Evolutionary conservation across 2,888 invertebrate genomes (phyloP).

Genomic region (Macropis europaea): DNA sequence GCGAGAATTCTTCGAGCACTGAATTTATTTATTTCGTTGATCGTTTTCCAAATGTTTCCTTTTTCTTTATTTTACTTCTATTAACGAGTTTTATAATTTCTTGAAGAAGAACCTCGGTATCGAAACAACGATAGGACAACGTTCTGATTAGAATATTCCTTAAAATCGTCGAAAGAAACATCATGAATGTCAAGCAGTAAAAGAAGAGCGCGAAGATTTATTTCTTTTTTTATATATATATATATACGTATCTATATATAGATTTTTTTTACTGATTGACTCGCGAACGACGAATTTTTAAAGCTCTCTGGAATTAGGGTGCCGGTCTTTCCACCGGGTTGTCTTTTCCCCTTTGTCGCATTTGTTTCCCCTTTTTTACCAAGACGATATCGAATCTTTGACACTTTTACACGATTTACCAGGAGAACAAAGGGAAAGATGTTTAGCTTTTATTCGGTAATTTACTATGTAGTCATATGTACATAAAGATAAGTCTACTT

Average conservation of each 20-base stretch:
- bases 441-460: conserved; percentile 46
- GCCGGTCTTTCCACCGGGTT: conserved; percentile 24
- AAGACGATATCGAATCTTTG: conserved; percentile 32
- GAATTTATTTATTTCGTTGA: conserved; percentile 20
- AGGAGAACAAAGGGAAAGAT: conserved; percentile 12
- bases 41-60: background rate
- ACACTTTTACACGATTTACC: conserved; percentile 62
- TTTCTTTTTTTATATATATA: background rate
- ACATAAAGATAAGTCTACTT: conserved; percentile 67
- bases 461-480: conserved; percentile 69
- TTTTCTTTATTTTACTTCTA: background rate
- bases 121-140: background rate
- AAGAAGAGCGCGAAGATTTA: conserved; percentile 2
- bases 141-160: conserved; percentile 12
- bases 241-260: background rate
- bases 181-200: conserved; percentile 36
- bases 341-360: conserved; percentile 18
- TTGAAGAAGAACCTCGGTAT: conserved; percentile 9
- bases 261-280: conserved; percentile 48
- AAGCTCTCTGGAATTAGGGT: conserved; percentile 26
- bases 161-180: conserved; percentile 2
- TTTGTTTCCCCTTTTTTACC: conserved; percentile 50
- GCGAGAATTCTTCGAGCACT: background rate
- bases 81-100: background rate
- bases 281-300: conserved; percentile 22